Percentiles rank a stretch among this genome's conserved stretches.
Conservation (phyloP, 1,140 invertebrate genomes). For the Stratiolaelaps scimitus region DNA sequence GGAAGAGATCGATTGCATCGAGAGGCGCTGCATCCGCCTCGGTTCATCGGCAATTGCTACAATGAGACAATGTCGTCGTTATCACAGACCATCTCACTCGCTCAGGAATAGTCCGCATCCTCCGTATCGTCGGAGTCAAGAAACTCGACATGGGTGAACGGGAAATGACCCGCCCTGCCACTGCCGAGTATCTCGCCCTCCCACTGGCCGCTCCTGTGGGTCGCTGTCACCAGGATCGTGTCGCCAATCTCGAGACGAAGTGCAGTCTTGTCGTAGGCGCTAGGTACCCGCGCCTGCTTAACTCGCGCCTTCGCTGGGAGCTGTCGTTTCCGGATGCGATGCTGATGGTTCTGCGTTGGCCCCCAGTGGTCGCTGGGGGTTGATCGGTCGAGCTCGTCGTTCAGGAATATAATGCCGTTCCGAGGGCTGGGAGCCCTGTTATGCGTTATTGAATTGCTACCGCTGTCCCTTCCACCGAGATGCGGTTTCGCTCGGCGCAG, state of each 20-base stretch:
- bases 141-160: slow-evolving; percentile 93
- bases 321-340: no score
- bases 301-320: slow-evolving; percentile 79
- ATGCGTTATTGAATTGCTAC: not conserved
- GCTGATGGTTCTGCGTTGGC: not conserved
- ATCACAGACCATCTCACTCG: no score
- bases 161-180: slow-evolving; percentile 81
- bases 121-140: no score
- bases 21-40: no score
- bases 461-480: no score
- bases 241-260: slow-evolving; percentile 83
- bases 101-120: no score
- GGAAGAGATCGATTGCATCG: no score
- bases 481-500: no score
- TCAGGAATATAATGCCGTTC: slow-evolving; percentile 28
- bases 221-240: slow-evolving; percentile 86
- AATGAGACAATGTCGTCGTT: no score
- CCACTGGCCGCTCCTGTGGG: slow-evolving; percentile 95
- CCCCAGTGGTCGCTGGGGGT: not conserved
- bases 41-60: no score
- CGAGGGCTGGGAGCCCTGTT: not conserved
- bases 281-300: slow-evolving; percentile 77
- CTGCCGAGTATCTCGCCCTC: slow-evolving; percentile 87
- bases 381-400: not conserved
- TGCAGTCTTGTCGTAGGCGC: slow-evolving; percentile 92